Evolutionary conservation across 2,797 vertebrate genomes (phyloP).

Genomic region (Todus mexicanus): DNA sequence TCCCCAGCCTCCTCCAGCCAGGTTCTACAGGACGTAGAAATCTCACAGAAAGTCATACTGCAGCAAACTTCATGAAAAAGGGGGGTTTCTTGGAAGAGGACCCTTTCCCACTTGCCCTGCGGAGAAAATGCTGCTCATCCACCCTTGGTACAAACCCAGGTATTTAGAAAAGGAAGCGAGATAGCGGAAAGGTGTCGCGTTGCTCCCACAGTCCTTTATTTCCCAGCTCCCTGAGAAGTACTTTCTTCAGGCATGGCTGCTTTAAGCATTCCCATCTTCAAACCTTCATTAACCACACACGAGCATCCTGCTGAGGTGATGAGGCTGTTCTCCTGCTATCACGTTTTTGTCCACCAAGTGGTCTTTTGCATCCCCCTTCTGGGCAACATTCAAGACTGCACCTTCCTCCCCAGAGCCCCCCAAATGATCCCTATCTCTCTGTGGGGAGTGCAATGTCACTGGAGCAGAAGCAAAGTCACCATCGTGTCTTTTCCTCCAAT

Average conservation of each 20-base stretch:
- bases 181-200: background rate
- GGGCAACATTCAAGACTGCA: background rate
- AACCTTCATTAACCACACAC: background rate
- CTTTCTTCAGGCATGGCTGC: background rate
- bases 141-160: background rate
- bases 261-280: background rate
- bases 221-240: background rate
- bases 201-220: background rate
- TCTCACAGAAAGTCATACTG: background rate
- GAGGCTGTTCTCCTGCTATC: background rate
- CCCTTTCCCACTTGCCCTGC: background rate
- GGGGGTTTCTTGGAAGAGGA: background rate
- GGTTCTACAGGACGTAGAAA: background rate
- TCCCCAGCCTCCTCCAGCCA: background rate
- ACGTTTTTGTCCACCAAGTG: fast-evolving
- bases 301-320: background rate
- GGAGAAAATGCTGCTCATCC: background rate
- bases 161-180: background rate
- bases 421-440: background rate
- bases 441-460: background rate
- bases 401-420: background rate
- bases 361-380: background rate
- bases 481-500: background rate
- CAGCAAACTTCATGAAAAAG: background rate
- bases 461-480: background rate